Evolutionary conservation across 2,888 invertebrate genomes (phyloP), one percentile per base, ranked within the genome.

Genomic region (Phortica okadai): DNA sequence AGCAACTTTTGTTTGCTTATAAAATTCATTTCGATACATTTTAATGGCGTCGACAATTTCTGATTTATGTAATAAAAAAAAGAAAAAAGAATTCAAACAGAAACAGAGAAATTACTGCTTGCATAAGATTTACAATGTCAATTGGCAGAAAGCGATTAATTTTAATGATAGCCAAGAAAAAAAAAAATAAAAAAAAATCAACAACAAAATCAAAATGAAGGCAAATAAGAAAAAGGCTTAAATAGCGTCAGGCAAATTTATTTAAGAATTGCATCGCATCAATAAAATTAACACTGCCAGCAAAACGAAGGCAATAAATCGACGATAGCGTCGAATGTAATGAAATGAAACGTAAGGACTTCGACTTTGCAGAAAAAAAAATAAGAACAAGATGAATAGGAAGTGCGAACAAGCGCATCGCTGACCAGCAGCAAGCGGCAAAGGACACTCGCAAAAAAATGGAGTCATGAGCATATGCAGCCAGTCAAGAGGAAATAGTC

Each of bases 401-500:
- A 82, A 81, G 82, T 83, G 79, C 77, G 83, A 86, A 85, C 81
- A 82, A 70, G 11, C 74, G 25, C 76, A 59, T 45, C 25, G 77
- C 82, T 88, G 89, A 89, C 88, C 89, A 88, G 82, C 80, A 79
- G 81, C 79, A 79, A 82, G 76, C 77, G 74, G 45, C 72, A 41
- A 74, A 56, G 74, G 58, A 44, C 21, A 69, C 10, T 50, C 10
- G 0, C 44, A 21, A 6, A 54, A 72, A 54, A 72, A n/a, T 44
- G 70, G 73, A 72, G 79, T 73, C 74, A 74, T 73, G 70, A 58
- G 74, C 89, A 89, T 89, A 88, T 89, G 88, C 88, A 88, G 83
- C 81, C 84, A 89, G 84, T 86, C 88, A 89, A 88, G 85, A 84
- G 87, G 85, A 89, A 89, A 88, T 84, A 78, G 80, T 79, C 76